These are phyloP conservation scores for Listrodromus nycthemerus DNA, from an alignment of 2,888 invertebrate genomes.

Conservation along the genomic window DNA sequence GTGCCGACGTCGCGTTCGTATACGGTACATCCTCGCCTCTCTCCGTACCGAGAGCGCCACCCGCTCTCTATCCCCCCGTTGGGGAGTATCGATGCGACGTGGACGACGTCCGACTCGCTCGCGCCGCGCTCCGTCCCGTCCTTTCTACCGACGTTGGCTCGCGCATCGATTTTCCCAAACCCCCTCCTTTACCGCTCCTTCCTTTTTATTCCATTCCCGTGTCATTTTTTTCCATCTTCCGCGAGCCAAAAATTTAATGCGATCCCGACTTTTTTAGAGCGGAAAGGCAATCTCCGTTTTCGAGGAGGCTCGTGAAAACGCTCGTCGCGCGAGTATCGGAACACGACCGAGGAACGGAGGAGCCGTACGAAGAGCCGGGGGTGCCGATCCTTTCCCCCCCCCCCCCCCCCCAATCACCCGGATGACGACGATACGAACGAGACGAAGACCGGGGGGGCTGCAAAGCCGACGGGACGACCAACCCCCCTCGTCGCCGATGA, in stretches of 20 bases:
- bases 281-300: neutral
- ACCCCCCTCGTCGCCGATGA: slow-evolving; percentile 30
- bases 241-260: neutral
- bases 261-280: neutral
- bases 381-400: too few relatives aligned
- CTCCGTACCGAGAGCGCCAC: slow-evolving; percentile 39
- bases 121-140: slow-evolving; percentile 33
- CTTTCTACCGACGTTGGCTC: neutral
- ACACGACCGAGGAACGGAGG: neutral
- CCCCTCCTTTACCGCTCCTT: neutral
- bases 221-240: neutral
- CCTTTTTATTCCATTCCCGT: neutral
- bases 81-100: slow-evolving; percentile 71
- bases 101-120: slow-evolving; percentile 70
- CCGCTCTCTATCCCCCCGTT: slow-evolving; percentile 66
- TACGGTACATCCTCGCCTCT: slow-evolving; percentile 82
- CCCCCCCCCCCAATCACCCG: too few relatives aligned
- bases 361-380: slow-evolving; percentile 9
- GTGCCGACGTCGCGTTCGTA: slow-evolving; percentile 80
- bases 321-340: neutral
- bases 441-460: slow-evolving; percentile 29
- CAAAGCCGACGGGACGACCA: slow-evolving; percentile 31
- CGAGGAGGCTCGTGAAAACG: too few relatives aligned
- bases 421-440: too few relatives aligned
- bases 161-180: neutral